phyloP scores from a whole-genome alignment of 2,797 vertebrate genomes.

The Pseudochirops corinnae region DNA sequence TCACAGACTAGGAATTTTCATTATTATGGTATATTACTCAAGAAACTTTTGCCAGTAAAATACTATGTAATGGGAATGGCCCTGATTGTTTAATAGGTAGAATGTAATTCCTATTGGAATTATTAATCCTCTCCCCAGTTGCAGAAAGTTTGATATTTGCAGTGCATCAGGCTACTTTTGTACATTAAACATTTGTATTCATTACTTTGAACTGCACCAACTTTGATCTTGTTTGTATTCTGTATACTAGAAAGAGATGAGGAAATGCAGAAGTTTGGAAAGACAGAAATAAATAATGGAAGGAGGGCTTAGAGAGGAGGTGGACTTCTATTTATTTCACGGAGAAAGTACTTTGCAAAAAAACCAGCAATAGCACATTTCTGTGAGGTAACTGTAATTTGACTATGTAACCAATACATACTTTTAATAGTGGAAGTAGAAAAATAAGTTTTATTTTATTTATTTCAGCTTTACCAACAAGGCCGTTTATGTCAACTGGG shows the following conservation, averaged over 20 bases:
- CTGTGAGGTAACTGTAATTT: neutral
- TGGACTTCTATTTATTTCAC: neutral
- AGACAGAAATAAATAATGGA: neutral
- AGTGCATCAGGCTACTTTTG: neutral
- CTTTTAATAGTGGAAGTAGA: neutral
- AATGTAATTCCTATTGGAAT: neutral
- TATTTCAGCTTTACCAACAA: constrained; percentile 97
- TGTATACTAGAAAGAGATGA: neutral
- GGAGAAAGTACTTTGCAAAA: neutral
- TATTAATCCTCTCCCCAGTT: neutral
- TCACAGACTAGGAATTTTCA: neutral
- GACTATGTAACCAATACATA: neutral
- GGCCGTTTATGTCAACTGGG: constrained; percentile 98
- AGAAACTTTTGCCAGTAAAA: neutral
- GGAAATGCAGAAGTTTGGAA: neutral
- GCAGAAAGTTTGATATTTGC: neutral
- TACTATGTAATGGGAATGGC: neutral
- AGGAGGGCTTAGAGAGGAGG: neutral
- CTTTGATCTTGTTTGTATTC: neutral
- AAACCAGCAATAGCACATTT: neutral
- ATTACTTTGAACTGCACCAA: neutral
- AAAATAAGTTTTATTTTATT: neutral
- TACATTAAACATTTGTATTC: neutral
- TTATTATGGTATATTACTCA: neutral
- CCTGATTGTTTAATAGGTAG: neutral